phyloP scores from a whole-genome alignment of 2,888 invertebrate genomes.

The Ischnus inquisitorius region DNA sequence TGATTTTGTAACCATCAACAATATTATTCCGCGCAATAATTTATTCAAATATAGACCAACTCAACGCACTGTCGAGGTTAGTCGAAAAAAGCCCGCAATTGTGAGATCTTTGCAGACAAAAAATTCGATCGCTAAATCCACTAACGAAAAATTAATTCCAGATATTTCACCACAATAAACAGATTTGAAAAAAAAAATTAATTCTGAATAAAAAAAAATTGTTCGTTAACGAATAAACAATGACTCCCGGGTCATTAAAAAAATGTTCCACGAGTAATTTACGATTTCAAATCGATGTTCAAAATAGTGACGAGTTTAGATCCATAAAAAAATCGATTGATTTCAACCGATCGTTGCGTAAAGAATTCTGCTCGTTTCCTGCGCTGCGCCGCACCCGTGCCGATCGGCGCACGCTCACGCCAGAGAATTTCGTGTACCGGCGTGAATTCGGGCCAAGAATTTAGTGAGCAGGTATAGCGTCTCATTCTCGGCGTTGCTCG shows the following conservation, averaged over 20 bases:
- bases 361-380: conserved; percentile 8
- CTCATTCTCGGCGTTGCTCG: neutral
- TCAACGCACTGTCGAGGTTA: too few relatives aligned
- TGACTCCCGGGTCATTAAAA: neutral
- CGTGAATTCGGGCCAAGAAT: conserved; percentile 18
- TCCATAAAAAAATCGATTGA: neutral
- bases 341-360: neutral
- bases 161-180: neutral
- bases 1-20: neutral
- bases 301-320: neutral
- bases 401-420: neutral
- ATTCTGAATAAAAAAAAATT: neutral
- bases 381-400: conserved; percentile 1
- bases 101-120: neutral
- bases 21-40: too few relatives aligned
- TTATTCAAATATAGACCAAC: too few relatives aligned
- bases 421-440: neutral
- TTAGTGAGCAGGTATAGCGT: neutral
- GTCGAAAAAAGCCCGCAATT: neutral
- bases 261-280: neutral
- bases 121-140: neutral
- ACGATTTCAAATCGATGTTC: too few relatives aligned
- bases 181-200: neutral
- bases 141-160: neutral
- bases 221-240: neutral